Evolutionary conservation across 92 coral and sea anemone species (phyloP), one percentile per base, ranked within the genome.

Genomic region (Desmophyllum pertusum): DNA sequence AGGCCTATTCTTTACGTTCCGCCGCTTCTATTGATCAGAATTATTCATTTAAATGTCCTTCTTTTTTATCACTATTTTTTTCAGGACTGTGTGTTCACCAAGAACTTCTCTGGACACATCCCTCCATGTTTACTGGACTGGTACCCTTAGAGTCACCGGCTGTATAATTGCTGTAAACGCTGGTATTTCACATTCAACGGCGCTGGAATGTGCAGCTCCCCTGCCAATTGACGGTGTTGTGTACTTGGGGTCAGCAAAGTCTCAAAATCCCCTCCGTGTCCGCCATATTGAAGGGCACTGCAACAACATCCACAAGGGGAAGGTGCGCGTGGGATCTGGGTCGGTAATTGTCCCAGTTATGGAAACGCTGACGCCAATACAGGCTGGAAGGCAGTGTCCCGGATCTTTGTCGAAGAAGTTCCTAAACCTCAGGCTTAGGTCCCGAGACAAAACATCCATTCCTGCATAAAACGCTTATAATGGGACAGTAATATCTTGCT

Each of bases 261-360:
- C 27, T 13, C 51, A 50, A 25, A 31, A 76, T 39, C 40, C 62
- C 7, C 88, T 51, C 53, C 88, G 81, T 29, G 77, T 76, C 41
- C 88, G 88, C 62, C 63, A 73, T 23, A 83, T 83, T 73, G 81
- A 73, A 29, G 87, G 87, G 23, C 87, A 83, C 81, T 83, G 87
- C 42, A 46, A 76, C 64, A 29, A 62, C 42, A 41, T 79, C 61
- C 84, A 65, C 43, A 64, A 62, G 27, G 65, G 35, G 14, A 68
- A 36, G 45, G 73, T 68, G 73, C 73, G 73, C 73, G 73, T 68
- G 73, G 73, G 73, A 68, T 68, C 73, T 68, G 73, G 73, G 43
- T 68, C 29, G 23, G 15, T 68, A 68, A 68, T 68, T 68, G 73
- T 68, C n/a, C 73, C 35, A 14, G 15, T 9, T 59, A 0, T 36